Evolutionary conservation across 2,797 vertebrate genomes (phyloP).

Genomic region (Parotocinclus haroldoi): DNA sequence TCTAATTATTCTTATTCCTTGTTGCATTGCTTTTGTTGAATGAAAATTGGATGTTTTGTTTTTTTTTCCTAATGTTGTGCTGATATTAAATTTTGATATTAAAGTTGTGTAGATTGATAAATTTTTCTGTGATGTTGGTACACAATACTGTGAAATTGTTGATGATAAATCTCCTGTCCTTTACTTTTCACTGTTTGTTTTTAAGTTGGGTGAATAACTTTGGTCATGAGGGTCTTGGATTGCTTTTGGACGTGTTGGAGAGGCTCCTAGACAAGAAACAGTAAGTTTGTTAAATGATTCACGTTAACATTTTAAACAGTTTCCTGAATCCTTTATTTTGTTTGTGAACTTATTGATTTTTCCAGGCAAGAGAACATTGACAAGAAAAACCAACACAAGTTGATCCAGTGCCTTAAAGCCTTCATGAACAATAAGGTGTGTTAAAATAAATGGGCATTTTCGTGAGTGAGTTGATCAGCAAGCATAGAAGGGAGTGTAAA

Average conservation of each 20-base stretch:
- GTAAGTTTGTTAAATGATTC: constrained; percentile 68
- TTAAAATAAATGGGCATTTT: constrained; percentile 34
- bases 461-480: not conserved
- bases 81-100: no score
- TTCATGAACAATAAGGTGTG: constrained; percentile 99
- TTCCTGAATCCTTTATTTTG: not conserved
- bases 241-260: constrained; percentile 88
- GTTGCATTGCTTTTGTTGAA: no score
- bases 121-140: no score
- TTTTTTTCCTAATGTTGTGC: no score
- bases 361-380: constrained; percentile 90
- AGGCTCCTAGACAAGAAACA: constrained; percentile 95
- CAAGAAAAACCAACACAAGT: constrained; percentile 96
- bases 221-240: constrained; percentile 95
- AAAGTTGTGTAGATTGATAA: no score
- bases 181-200: constrained; percentile 4
- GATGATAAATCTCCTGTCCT: not conserved
- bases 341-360: constrained; percentile 8
- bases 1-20: no score
- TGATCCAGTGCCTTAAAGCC: constrained; percentile 97
- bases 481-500: not conserved
- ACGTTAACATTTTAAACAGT: constrained; percentile 11
- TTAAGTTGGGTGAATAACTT: constrained; percentile 98
- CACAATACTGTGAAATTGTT: no score
- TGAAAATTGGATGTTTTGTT: no score